Evolutionary conservation across 2,888 invertebrate species (phyloP), one percentile per base, ranked within the genome.

Genomic region (Heliconius hortense): DNA sequence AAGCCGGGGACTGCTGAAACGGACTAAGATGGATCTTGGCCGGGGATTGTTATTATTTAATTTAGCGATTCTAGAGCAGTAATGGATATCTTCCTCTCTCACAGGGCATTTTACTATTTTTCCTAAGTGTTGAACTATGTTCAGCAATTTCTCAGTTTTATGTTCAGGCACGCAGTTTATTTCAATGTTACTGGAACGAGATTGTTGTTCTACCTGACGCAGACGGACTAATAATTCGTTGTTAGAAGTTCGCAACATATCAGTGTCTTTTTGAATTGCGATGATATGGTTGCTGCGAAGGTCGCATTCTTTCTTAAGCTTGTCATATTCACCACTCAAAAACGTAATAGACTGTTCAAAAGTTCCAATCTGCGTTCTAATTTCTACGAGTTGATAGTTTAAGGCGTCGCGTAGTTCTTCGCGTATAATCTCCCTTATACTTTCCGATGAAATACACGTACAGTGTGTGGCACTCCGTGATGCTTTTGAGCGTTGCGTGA

Each of bases 161-260:
- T 80, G 72, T 77, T 82, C 82, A 0, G 82, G 81, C n/a, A 82
- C 35, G 18, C 81, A 77, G 26, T 78, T 80, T 13, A 83, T 77
- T 64, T 82, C 81, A 1, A 82, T 60, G 31, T 81, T 82, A 31
- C 62, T 76, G n/a, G 77, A 78, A 0, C 81, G 72, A 68, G 76
- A 62, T 21, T 80, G 74, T 75, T 82, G 81, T 71, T 82, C 82
- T 13, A 28, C 2, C 28, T 63, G 63, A 10, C 18, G 18, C 53
- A 53, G 48, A 73, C 69, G 69, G n/a, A 31, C 26, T 26, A n/a
- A 56, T 4, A 69, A 53, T 28, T 26, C 15, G 1, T 69, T 48
- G 18, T 26, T 35, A 28, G 53, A 28, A 28, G 69, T 31, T 24
- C 31, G 53, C 28, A 69, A 56, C 18, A 21, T 21, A 24, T 69